phyloP scores from a whole-genome alignment of 2,797 vertebrate species.

The Atherinosoma microstoma region DNA sequence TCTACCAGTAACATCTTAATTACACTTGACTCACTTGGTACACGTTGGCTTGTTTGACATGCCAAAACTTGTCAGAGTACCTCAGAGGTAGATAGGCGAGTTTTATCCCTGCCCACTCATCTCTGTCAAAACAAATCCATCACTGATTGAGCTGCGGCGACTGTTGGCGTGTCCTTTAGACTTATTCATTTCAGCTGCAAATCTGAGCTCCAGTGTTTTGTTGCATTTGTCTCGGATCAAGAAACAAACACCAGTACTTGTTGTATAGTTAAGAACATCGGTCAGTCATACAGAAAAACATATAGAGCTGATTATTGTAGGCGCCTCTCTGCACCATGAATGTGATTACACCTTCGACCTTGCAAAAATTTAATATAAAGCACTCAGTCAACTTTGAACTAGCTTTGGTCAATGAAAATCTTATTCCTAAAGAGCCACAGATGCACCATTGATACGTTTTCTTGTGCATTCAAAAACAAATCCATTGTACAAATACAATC shows the following conservation, averaged over 20 bases:
- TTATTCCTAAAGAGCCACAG: no score
- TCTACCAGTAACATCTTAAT: background rate
- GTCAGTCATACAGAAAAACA: background rate
- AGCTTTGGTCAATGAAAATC: no score
- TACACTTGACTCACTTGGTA: background rate
- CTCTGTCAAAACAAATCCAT: background rate
- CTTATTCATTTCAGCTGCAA: background rate
- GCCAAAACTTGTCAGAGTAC: background rate
- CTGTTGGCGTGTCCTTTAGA: background rate
- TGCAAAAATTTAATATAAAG: no score
- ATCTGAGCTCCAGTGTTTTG: background rate
- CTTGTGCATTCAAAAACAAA: no score
- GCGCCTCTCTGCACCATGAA: no score
- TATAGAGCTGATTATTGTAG: no score
- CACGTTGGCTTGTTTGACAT: background rate
- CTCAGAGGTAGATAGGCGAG: background rate
- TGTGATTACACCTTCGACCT: no score
- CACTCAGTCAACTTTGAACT: no score
- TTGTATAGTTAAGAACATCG: background rate
- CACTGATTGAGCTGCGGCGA: background rate
- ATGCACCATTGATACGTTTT: no score
- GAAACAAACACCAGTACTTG: background rate
- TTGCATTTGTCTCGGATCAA: background rate
- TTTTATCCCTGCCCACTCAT: background rate
- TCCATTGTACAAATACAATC: no score